Percentiles rank a stretch among this genome's conserved stretches.
Conservation (phyloP, 1,140 invertebrate genomes). For the Heliconius hewitsoni region DNA sequence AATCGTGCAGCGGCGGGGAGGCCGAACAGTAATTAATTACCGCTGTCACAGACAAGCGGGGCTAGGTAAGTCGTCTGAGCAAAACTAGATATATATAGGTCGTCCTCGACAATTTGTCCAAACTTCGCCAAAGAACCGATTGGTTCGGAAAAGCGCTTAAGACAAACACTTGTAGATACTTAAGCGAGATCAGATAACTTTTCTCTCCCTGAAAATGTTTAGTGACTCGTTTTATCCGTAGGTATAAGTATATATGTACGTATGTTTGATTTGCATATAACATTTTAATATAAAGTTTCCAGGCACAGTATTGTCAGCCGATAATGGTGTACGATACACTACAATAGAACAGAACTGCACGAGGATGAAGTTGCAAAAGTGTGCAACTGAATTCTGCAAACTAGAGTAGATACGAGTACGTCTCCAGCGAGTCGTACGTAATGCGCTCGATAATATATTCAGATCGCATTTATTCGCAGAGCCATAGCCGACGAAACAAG, state of each 20-base stretch:
- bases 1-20: slow-evolving; percentile 38
- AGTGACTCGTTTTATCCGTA: slow-evolving; percentile 2
- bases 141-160: slow-evolving; percentile 3
- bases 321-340: slow-evolving; percentile 35
- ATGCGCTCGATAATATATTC: slow-evolving; percentile 77
- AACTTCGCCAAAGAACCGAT: slow-evolving; percentile 21
- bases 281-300: slow-evolving; percentile 22
- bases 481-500: slow-evolving; percentile 69
- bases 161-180: slow-evolving; percentile 15
- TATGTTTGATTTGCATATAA: slow-evolving; percentile 4
- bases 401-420: slow-evolving; percentile 46
- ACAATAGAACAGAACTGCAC: slow-evolving; percentile 43
- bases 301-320: slow-evolving; percentile 21
- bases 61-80: slow-evolving; percentile 41
- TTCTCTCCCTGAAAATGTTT: slow-evolving; percentile 5
- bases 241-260: not conserved
- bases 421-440: slow-evolving; percentile 69
- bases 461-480: slow-evolving; percentile 71
- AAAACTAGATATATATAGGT: slow-evolving; percentile 38
- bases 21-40: slow-evolving; percentile 49
- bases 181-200: slow-evolving; percentile 13
- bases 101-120: slow-evolving; percentile 35
- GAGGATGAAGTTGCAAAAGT: slow-evolving; percentile 65
- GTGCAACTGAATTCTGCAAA: slow-evolving; percentile 66
- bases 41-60: slow-evolving; percentile 47